phyloP scores from a whole-genome alignment of 2,888 invertebrate species.

The Crioceris asparagi region DNA sequence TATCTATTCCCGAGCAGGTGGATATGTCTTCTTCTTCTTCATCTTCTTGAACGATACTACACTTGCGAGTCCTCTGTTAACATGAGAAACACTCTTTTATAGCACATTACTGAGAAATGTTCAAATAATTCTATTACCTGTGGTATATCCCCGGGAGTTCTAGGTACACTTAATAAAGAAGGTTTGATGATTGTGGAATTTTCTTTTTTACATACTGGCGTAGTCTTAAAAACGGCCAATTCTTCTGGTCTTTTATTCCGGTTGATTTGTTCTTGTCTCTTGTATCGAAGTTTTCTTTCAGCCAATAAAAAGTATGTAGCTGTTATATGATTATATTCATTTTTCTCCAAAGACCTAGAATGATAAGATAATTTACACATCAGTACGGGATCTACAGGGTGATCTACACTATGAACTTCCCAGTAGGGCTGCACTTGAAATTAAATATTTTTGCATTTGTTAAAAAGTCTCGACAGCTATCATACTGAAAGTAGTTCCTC shows the following conservation, averaged over 20 bases:
- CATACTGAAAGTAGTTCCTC: too few species aligned
- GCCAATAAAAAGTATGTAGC: slow-evolving; percentile 96
- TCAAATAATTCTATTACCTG: slow-evolving; percentile 40
- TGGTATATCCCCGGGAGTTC: slow-evolving; percentile 57
- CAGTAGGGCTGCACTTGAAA: too few species aligned
- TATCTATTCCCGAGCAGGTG: slow-evolving; percentile 48
- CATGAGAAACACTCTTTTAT: too few species aligned
- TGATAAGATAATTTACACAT: slow-evolving; percentile 8
- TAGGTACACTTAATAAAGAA: slow-evolving; percentile 47
- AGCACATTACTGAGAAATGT: too few species aligned
- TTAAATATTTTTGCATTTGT: too few species aligned
- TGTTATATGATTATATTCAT: slow-evolving; percentile 96
- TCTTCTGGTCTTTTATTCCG: slow-evolving; percentile 36
- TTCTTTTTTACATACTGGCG: slow-evolving; percentile 27
- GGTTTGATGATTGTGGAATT: slow-evolving; percentile 27
- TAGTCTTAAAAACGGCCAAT: slow-evolving; percentile 34
- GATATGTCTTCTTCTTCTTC: slow-evolving; percentile 77
- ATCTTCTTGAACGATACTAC: slow-evolving; percentile 87
- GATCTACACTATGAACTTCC: too few species aligned
- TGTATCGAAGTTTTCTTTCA: slow-evolving; percentile 77
- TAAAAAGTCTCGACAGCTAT: too few species aligned
- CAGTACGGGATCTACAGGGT: too few species aligned
- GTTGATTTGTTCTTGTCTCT: slow-evolving; percentile 54
- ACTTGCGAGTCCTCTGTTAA: slow-evolving; percentile 64
- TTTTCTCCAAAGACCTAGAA: slow-evolving; percentile 76